A percentile compares a stretch with the other conserved stretches of the same genome.
phyloP scores from a whole-genome alignment of 2,797 vertebrate genomes.

The Rhodeus uyekii region DNA sequence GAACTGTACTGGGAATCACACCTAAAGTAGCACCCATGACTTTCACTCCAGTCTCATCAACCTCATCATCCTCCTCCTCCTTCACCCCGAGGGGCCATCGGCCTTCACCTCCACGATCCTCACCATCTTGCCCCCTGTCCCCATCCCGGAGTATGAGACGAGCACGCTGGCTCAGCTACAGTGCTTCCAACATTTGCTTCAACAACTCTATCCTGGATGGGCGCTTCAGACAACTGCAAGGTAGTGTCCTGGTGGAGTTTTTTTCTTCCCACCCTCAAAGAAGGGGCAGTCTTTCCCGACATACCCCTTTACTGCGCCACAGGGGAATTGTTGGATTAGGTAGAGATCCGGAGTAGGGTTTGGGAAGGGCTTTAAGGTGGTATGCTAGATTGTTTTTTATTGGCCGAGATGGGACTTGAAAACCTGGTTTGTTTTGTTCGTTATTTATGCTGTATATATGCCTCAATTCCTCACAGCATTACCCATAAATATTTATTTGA shows the following conservation, averaged over 20 bases:
- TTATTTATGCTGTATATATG: slow-evolving; percentile 59
- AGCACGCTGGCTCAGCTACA: slow-evolving; percentile 79
- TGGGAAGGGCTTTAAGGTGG: slow-evolving; percentile 1
- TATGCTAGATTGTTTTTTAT: slow-evolving; percentile 2
- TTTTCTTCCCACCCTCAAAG: background rate
- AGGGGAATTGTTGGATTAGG: slow-evolving; percentile 39
- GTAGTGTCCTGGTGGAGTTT: slow-evolving; percentile 65
- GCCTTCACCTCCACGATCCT: slow-evolving; percentile 54
- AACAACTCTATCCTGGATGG: slow-evolving; percentile 80
- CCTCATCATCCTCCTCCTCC: slow-evolving; percentile 68
- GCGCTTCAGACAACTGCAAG: slow-evolving; percentile 83
- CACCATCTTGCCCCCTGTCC: slow-evolving; percentile 66
- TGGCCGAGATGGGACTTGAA: slow-evolving; percentile 42
- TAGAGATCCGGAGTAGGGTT: background rate
- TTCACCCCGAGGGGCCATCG: slow-evolving; percentile 65
- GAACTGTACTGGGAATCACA: slow-evolving; percentile 65
- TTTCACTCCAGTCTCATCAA: slow-evolving; percentile 41
- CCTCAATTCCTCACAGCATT: slow-evolving; percentile 70
- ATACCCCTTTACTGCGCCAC: slow-evolving; percentile 25
- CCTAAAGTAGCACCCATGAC: slow-evolving; percentile 45
- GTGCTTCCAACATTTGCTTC: slow-evolving; percentile 80
- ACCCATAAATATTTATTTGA: slow-evolving; percentile 69
- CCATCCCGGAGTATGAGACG: slow-evolving; percentile 74
- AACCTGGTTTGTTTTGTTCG: slow-evolving; percentile 49
- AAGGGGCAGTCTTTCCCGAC: slow-evolving; percentile 26